These are phyloP conservation scores for Gymnothorax javanicus DNA, from an alignment of 2,797 vertebrate species.

Conservation along the genomic window DNA sequence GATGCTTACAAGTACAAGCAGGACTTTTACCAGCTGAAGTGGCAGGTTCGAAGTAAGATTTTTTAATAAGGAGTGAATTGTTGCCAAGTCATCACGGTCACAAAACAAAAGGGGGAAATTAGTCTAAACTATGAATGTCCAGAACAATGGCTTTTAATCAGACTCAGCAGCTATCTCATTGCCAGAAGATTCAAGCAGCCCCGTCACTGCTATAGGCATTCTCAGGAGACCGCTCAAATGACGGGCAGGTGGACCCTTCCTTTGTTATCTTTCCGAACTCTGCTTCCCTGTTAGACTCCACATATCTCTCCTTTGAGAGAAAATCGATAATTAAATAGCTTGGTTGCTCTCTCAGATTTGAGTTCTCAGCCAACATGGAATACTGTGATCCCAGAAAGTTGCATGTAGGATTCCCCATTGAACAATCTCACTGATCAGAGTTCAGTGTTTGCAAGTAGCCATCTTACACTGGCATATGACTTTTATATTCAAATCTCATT, in stretches of 20 bases:
- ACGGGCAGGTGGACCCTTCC: neutral
- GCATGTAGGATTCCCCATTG: neutral
- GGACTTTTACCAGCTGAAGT: neutral
- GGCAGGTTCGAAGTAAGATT: neutral
- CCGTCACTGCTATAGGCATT: neutral
- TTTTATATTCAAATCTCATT: neutral
- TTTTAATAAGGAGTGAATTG: neutral
- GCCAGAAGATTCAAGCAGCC: neutral
- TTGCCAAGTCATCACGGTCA: neutral
- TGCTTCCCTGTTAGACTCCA: neutral
- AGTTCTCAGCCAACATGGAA: neutral
- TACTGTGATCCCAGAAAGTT: neutral
- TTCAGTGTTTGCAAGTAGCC: slow-evolving; percentile 20
- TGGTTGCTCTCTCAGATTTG: neutral
- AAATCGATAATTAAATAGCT: neutral
- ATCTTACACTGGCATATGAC: slow-evolving; percentile 33
- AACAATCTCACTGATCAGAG: neutral
- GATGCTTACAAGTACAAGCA: neutral
- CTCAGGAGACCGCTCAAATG: neutral
- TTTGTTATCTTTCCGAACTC: neutral
- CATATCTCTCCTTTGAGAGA: neutral
- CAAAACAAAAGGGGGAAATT: neutral
- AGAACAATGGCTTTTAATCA: slow-evolving; percentile 10
- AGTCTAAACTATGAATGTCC: too few species aligned
- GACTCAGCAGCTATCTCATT: neutral